Base-by-base conservation (phyloP, 2,797 vertebrate genomes). In the Phalanger gymnotis region DNA sequence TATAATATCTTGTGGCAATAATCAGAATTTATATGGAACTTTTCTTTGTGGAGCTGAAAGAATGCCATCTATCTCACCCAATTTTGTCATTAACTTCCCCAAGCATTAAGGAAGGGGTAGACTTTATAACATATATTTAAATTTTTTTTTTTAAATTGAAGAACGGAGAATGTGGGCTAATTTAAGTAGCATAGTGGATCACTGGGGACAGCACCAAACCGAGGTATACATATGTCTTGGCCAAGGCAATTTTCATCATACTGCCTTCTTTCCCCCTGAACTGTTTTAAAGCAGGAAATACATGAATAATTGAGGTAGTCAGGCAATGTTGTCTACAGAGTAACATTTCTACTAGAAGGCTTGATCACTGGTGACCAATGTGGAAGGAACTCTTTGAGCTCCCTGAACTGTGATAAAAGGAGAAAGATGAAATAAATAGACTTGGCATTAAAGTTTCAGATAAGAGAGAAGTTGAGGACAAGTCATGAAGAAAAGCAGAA, bases 21-120 rank as follows among this genome's bases (percentile, higher is more conserved):
- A 53, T 90, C 54, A 92, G 19, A 58, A 47, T 93, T 4, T 90
- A 28, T 61, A 12, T 31, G 81, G 93, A 90, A 47, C 9, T n/a
- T 16, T 91, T 92, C 93, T 94, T 90, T 93, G 90, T 30, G 47
- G 89, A 94, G 90, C 55, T 92, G 51, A 96, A 93, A 89, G 66
- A 92, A 34, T 28, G 93, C 93, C 90, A 51, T 90, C 52, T 55
- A 28, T 94, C 34, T 40, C 31, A 52, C 53, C 54, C 94, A 53
- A 94, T 93, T 96, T 93, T 92, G 31, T 95, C 92, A 53, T 93
- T 47, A 55, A 92, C 53, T 55, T 94, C 16, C 34, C 14, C 28
- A 54, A 22, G 57, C 95, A 94, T n/a, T 87, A 57, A 53, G 54
- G 54, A 95, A 96, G 55, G 93, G 94, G 53, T 95, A 91, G 96